These are phyloP conservation scores for Anagyrus pseudococci DNA, from an alignment of 2,888 invertebrate genomes.

Conservation along the genomic window DNA sequence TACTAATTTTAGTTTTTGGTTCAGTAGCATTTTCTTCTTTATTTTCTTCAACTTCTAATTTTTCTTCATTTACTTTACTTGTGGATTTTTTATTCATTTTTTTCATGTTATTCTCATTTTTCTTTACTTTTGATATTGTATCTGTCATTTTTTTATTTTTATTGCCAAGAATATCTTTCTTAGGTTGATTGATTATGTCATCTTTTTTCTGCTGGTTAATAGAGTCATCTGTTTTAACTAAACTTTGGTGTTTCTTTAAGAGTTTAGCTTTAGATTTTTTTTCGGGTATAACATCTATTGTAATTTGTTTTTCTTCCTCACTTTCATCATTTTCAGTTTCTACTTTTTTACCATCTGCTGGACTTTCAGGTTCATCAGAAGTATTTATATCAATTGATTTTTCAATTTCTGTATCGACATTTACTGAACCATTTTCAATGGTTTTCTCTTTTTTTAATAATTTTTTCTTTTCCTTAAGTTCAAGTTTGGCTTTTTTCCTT, in stretches of 20 bases:
- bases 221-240: background rate
- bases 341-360: background rate
- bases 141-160: no score
- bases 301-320: slow-evolving; percentile 6
- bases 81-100: no score
- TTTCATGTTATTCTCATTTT: no score
- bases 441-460: slow-evolving; percentile 4
- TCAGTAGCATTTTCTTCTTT: slow-evolving; percentile 7
- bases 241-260: no score
- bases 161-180: no score
- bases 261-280: slow-evolving; percentile 6
- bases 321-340: background rate
- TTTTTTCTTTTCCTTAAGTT: slow-evolving; percentile 20
- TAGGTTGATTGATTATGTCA: no score
- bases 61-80: slow-evolving; percentile 7
- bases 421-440: background rate
- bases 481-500: slow-evolving; percentile 40
- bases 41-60: slow-evolving; percentile 10
- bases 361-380: background rate
- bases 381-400: background rate
- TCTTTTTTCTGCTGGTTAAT: no score
- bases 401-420: background rate
- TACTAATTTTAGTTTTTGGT: no score
- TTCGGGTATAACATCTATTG: slow-evolving; percentile 34
- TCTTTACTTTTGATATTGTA: no score